Evolutionary conservation across 2,888 invertebrate species (phyloP).

Genomic region (Digitonthophagus gazella): DNA sequence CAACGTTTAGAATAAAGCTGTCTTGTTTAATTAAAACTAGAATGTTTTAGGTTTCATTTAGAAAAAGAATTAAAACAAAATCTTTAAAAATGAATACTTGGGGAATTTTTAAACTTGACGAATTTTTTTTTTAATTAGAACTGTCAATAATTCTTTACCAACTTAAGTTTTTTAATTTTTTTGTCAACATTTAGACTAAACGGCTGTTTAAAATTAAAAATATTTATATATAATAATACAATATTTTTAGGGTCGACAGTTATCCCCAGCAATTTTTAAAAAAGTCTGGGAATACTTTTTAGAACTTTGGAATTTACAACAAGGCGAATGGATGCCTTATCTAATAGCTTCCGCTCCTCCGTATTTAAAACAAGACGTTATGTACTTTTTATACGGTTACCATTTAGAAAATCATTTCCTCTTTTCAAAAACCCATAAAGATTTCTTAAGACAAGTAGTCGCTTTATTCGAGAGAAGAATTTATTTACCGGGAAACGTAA

Average conservation of each 20-base stretch:
- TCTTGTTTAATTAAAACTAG: too few species aligned
- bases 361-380: slow-evolving; percentile 47
- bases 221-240: background rate
- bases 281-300: slow-evolving; percentile 58
- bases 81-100: too few species aligned
- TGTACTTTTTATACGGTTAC: slow-evolving; percentile 54
- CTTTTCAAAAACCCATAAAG: slow-evolving; percentile 53
- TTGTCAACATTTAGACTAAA: too few species aligned
- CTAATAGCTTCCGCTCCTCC: slow-evolving; percentile 32
- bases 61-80: too few species aligned
- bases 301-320: slow-evolving; percentile 55
- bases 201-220: too few species aligned
- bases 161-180: too few species aligned
- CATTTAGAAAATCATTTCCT: slow-evolving; percentile 54
- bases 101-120: too few species aligned
- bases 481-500: slow-evolving; percentile 56
- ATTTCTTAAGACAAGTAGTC: slow-evolving; percentile 54
- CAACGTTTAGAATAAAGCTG: too few species aligned
- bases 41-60: too few species aligned
- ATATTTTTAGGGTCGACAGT: slow-evolving; percentile 28
- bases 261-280: slow-evolving; percentile 44
- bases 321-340: slow-evolving; percentile 53
- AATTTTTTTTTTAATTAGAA: too few species aligned
- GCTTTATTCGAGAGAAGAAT: slow-evolving; percentile 54
- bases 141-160: too few species aligned